Percentiles rank a stretch among this genome's conserved stretches.
Evolutionary conservation across 1,140 invertebrate species (phyloP).

Genomic region (Phthorimaea operculella): DNA sequence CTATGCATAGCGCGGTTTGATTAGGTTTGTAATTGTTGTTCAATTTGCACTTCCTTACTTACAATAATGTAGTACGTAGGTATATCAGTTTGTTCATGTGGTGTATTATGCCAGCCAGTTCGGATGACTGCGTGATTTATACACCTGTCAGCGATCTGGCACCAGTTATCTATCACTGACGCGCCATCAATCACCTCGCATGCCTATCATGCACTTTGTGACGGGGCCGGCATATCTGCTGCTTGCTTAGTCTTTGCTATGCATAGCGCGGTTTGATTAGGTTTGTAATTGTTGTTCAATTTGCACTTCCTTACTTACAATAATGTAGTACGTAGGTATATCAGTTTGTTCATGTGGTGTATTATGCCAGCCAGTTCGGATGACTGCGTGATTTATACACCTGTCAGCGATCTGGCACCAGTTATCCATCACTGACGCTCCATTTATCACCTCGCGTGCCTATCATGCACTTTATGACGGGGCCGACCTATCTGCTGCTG

Average conservation of each 20-base stretch:
- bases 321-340: no score
- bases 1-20: no score
- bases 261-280: no score
- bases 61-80: no score
- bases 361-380: not conserved
- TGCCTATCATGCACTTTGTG: not conserved
- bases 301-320: no score
- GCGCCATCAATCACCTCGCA: not conserved
- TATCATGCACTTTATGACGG: slow-evolving; percentile 1
- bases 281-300: no score
- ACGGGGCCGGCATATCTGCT: no score
- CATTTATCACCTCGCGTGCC: not conserved
- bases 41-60: no score
- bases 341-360: no score
- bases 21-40: no score
- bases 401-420: not conserved
- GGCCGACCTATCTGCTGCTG: no score
- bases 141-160: not conserved
- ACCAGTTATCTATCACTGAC: not conserved
- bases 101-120: not conserved
- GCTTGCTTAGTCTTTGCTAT: not conserved
- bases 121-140: slow-evolving; percentile 2
- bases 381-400: slow-evolving; percentile 1
- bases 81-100: no score
- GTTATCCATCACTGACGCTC: not conserved